These are phyloP conservation scores for Aeoliscus strigatus DNA, from an alignment of 2,797 vertebrate species.

Conservation along the genomic window DNA sequence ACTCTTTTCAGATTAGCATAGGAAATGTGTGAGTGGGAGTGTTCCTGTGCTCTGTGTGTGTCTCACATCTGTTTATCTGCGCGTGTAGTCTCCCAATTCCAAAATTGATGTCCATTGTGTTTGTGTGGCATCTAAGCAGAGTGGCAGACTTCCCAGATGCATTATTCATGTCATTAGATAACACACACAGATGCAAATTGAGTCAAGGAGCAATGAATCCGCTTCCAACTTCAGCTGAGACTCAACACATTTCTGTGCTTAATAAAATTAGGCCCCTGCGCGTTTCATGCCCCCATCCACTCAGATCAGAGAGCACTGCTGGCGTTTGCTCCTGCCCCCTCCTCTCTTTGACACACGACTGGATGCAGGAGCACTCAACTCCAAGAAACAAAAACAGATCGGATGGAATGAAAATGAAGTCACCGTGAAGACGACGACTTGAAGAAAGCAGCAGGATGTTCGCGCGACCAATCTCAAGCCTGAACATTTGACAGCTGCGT, in stretches of 20 bases:
- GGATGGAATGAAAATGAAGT: no score
- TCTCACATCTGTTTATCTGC: slow-evolving; percentile 9
- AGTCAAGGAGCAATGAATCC: slow-evolving; percentile 28
- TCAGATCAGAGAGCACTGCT: background rate
- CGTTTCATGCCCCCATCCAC: background rate
- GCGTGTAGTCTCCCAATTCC: slow-evolving; percentile 7
- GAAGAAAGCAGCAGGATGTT: no score
- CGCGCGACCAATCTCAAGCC: no score
- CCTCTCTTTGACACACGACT: background rate
- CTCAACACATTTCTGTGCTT: slow-evolving; percentile 17
- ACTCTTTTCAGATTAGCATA: no score
- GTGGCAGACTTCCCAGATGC: slow-evolving; percentile 45
- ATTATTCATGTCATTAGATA: slow-evolving; percentile 53
- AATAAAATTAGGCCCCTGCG: no score
- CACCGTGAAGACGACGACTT: no score
- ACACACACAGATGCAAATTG: slow-evolving; percentile 49
- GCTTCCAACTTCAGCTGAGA: slow-evolving; percentile 8
- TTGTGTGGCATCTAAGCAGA: slow-evolving; percentile 11
- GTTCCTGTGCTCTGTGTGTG: slow-evolving; percentile 13
- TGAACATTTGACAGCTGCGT: no score
- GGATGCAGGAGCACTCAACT: slow-evolving; percentile 2
- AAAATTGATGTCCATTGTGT: slow-evolving; percentile 24
- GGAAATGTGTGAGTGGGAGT: slow-evolving; percentile 7
- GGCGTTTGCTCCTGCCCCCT: background rate
- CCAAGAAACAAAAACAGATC: no score